These are phyloP conservation scores for Paelopatides confundens DNA, from an alignment of 53 echinoderm and acorn worm genomes.

Conservation along the genomic window DNA sequence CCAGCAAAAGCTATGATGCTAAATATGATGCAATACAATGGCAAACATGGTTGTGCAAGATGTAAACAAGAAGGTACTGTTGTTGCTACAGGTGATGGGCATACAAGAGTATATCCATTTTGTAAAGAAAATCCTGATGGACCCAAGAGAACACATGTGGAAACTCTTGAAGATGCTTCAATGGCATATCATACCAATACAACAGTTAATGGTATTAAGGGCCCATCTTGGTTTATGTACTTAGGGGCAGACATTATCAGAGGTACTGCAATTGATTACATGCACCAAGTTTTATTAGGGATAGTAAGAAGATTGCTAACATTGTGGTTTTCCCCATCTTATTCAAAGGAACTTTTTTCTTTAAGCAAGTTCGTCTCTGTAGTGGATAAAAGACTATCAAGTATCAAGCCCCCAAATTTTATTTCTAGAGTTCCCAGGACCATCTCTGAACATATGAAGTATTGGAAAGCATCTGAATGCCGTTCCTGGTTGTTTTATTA, in stretches of 20 bases:
- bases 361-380: slow-evolving; percentile 5
- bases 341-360: slow-evolving; percentile 54
- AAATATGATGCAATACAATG: slow-evolving; percentile 6
- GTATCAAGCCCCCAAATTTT: slow-evolving; percentile 63
- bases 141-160: background rate
- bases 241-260: slow-evolving; percentile 26
- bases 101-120: background rate
- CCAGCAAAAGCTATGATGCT: slow-evolving; percentile 43
- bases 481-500: slow-evolving; percentile 80
- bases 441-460: slow-evolving; percentile 65
- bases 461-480: slow-evolving; percentile 84
- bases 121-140: background rate
- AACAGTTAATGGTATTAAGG: background rate
- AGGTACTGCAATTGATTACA: slow-evolving; percentile 69
- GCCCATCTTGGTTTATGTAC: background rate
- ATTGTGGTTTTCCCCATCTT: slow-evolving; percentile 54
- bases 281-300: slow-evolving; percentile 68
- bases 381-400: slow-evolving; percentile 48
- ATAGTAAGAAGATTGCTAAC: slow-evolving; percentile 37
- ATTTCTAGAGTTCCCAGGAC: slow-evolving; percentile 65
- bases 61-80: background rate
- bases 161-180: background rate
- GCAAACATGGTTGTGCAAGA: background rate
- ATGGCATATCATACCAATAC: background rate
- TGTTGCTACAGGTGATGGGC: background rate